These are phyloP conservation scores for Troilus luridus DNA, from an alignment of 2,888 invertebrate species.

Conservation along the genomic window DNA sequence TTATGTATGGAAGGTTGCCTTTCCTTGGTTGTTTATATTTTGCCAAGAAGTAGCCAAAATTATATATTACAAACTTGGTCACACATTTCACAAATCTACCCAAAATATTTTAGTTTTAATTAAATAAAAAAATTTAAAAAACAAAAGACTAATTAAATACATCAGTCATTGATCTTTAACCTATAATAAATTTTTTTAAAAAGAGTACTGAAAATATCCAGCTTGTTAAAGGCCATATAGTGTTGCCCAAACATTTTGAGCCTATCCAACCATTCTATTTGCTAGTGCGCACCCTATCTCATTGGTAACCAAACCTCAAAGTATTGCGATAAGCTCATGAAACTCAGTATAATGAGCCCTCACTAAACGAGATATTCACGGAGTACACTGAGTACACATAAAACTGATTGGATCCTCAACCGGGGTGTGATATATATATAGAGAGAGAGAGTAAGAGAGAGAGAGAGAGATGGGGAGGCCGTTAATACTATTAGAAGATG, in stretches of 20 bases:
- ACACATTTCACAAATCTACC: too few relatives aligned
- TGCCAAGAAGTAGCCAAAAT: too few relatives aligned
- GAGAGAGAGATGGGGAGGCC: constrained; percentile 27
- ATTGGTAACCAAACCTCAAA: constrained; percentile 4
- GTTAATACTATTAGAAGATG: constrained; percentile 59
- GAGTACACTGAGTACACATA: constrained; percentile 17
- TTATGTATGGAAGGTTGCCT: too few relatives aligned
- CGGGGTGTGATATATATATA: neutral
- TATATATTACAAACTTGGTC: too few relatives aligned
- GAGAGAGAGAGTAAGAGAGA: neutral
- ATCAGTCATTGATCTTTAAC: too few relatives aligned
- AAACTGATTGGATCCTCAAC: constrained; percentile 41
- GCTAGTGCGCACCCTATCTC: neutral
- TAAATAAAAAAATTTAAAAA: too few relatives aligned
- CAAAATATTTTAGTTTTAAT: too few relatives aligned
- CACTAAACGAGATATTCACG: neutral
- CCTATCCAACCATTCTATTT: neutral
- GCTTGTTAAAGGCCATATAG: too few relatives aligned
- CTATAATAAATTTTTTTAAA: too few relatives aligned
- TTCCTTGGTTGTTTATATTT: too few relatives aligned
- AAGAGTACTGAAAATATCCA: too few relatives aligned
- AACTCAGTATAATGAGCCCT: neutral
- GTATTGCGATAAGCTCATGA: neutral
- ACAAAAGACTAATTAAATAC: too few relatives aligned
- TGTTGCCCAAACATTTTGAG: neutral